phyloP scores from a whole-genome alignment of 2,888 invertebrate species.

The Venusia cambrica region DNA sequence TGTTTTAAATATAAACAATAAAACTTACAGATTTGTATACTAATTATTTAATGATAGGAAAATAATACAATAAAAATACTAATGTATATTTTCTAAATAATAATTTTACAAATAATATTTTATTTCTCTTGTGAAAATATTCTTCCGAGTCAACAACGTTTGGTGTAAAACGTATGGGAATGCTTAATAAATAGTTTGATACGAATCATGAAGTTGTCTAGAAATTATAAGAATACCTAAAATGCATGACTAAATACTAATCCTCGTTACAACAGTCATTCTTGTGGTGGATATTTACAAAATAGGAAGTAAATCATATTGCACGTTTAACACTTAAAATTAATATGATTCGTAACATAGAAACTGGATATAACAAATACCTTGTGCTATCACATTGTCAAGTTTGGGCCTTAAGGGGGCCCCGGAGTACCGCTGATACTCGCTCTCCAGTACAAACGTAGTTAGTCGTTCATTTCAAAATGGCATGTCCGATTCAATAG shows the following conservation, averaged over 20 bases:
- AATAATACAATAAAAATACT: constrained; percentile 77
- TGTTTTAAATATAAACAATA: constrained; percentile 8
- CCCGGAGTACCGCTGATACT: no score
- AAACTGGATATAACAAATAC: constrained; percentile 43
- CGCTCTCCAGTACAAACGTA: no score
- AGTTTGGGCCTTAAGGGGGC: constrained; percentile 30
- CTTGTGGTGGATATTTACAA: constrained; percentile 60
- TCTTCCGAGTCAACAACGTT: constrained; percentile 46
- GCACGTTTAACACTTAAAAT: constrained; percentile 77
- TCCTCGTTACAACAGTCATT: constrained; percentile 43
- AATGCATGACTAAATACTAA: constrained; percentile 43
- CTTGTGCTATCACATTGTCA: constrained; percentile 39
- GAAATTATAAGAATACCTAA: constrained; percentile 38
- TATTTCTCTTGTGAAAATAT: constrained; percentile 49
- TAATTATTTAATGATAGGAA: constrained; percentile 71
- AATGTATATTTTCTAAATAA: constrained; percentile 70
- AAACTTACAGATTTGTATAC: constrained; percentile 30
- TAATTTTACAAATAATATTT: constrained; percentile 61
- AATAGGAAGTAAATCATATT: constrained; percentile 59
- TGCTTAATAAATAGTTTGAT: constrained; percentile 70
- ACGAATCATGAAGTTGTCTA: constrained; percentile 46
- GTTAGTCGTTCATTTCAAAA: no score
- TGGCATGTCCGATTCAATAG: no score
- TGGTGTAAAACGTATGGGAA: constrained; percentile 60
- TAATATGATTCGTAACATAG: constrained; percentile 57